Evolutionary conservation across 2,113 vertebrate genomes (phyloP).

Genomic region (Ranitomeya imitator): DNA sequence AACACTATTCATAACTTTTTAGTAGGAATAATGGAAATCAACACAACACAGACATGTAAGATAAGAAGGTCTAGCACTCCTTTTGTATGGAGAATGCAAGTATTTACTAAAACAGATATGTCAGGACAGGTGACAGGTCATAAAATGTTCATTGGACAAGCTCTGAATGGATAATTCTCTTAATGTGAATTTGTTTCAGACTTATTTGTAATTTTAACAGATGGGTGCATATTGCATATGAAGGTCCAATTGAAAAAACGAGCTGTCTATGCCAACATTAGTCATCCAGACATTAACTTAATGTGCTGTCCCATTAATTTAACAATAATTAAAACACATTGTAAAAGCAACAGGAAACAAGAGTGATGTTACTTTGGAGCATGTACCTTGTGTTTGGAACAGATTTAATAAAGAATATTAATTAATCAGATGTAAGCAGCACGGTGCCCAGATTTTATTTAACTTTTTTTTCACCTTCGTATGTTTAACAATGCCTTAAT

Average conservation of each 20-base stretch:
- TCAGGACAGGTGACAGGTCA: too few relatives aligned
- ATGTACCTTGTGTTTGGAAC: conserved; percentile 42
- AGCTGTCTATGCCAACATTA: conserved; percentile 52
- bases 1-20: too few relatives aligned
- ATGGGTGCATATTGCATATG: conserved; percentile 43
- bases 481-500: background rate
- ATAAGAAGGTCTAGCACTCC: too few relatives aligned
- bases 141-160: background rate
- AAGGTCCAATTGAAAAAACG: conserved; percentile 48
- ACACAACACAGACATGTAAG: too few relatives aligned
- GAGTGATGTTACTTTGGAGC: conserved; percentile 31
- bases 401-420: conserved; percentile 35
- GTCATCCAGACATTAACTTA: conserved; percentile 48
- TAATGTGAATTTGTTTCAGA: conserved; percentile 22
- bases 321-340: conserved; percentile 47
- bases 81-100: too few relatives aligned
- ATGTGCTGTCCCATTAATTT: conserved; percentile 53
- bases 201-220: conserved; percentile 41
- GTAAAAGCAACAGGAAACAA: conserved; percentile 50
- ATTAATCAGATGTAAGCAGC: conserved; percentile 37
- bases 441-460: conserved; percentile 2
- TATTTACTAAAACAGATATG: too few relatives aligned
- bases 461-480: background rate
- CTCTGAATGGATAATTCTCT: background rate
- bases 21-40: too few relatives aligned